Evolutionary conservation across 2,113 vertebrate species (phyloP).

Genomic region (Fulmarus glacialis): DNA sequence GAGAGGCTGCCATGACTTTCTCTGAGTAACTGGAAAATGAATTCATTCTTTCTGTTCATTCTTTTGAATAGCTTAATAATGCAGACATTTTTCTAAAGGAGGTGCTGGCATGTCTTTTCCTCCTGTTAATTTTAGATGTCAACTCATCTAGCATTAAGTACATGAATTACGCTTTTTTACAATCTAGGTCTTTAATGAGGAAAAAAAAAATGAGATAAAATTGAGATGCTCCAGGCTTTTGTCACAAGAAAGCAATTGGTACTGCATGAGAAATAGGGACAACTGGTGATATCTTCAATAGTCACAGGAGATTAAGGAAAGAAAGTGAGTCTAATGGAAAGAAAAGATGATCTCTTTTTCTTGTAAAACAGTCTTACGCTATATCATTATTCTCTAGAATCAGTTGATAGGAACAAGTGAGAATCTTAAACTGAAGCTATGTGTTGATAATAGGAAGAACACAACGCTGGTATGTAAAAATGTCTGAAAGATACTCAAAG

Average conservation of each 20-base stretch:
- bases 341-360: background rate
- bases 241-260: background rate
- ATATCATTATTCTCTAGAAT: background rate
- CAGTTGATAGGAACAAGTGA: background rate
- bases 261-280: background rate
- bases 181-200: background rate
- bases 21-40: background rate
- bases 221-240: background rate
- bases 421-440: background rate
- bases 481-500: background rate
- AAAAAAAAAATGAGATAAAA: background rate
- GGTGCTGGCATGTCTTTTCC: background rate
- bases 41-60: background rate
- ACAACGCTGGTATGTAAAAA: background rate
- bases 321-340: background rate
- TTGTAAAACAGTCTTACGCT: background rate
- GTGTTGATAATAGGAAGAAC: background rate
- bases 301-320: background rate
- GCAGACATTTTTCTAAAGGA: background rate
- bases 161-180: background rate
- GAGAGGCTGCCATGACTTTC: background rate
- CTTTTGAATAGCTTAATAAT: background rate
- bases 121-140: background rate
- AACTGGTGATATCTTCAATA: background rate
- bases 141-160: background rate